phyloP scores from a whole-genome alignment of 2,113 vertebrate species.

The Smithornis capensis region DNA sequence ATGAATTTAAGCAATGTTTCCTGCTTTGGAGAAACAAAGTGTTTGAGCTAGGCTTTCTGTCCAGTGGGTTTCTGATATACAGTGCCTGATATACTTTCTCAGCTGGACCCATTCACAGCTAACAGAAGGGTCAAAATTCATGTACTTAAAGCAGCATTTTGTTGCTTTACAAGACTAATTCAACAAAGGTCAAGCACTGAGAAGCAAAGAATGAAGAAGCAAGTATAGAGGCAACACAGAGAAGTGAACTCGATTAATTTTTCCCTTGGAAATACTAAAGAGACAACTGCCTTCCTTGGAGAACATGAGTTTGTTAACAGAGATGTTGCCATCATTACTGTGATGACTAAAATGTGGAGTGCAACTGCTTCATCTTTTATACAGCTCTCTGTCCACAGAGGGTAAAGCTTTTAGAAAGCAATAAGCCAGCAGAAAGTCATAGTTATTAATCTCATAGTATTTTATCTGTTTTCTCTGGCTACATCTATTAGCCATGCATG shows the following conservation, averaged over 20 bases:
- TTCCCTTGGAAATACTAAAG: slow-evolving; percentile 1
- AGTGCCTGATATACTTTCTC: slow-evolving; percentile 58
- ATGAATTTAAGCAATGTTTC: slow-evolving; percentile 13
- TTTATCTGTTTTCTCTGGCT: slow-evolving; percentile 18
- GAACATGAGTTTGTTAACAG: not conserved
- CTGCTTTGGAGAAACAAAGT: slow-evolving; percentile 42
- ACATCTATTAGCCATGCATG: not conserved
- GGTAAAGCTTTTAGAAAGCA: slow-evolving; percentile 32
- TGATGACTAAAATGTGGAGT: slow-evolving; percentile 1
- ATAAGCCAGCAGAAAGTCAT: not conserved
- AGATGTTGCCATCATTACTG: not conserved
- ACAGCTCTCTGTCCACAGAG: not conserved
- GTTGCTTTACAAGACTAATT: slow-evolving; percentile 23
- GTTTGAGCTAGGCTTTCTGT: slow-evolving; percentile 43
- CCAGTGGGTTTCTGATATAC: slow-evolving; percentile 34
- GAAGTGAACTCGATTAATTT: not conserved
- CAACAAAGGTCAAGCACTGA: slow-evolving; percentile 22
- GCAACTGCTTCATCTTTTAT: slow-evolving; percentile 22
- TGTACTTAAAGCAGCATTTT: slow-evolving; percentile 31
- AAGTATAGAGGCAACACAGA: not conserved
- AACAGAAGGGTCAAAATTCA: slow-evolving; percentile 21
- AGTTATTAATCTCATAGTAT: slow-evolving; percentile 38
- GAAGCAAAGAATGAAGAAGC: slow-evolving; percentile 1
- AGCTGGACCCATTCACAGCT: slow-evolving; percentile 48
- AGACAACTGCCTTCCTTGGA: slow-evolving; percentile 1